Evolutionary conservation across 2,888 invertebrate species (phyloP).

Genomic region (Drosophila lutescens): DNA sequence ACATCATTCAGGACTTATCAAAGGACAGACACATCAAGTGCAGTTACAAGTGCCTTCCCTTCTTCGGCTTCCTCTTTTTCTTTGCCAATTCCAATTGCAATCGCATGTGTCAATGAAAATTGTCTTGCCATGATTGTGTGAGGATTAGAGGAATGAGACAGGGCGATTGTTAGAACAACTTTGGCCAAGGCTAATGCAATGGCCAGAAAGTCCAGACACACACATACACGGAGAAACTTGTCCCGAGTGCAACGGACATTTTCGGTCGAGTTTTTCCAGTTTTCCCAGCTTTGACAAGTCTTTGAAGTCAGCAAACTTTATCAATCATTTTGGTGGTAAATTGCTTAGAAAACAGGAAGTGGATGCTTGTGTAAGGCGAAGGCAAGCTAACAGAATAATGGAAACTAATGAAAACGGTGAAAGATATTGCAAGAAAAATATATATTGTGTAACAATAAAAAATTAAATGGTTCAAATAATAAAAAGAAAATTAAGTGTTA

Average conservation of each 20-base stretch:
- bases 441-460: neutral
- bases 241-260: slow-evolving; percentile 39
- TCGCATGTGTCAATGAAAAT: slow-evolving; percentile 76
- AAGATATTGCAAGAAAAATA: neutral
- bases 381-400: neutral
- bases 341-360: slow-evolving; percentile 81
- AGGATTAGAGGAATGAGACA: neutral
- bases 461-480: neutral
- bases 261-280: slow-evolving; percentile 30
- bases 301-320: slow-evolving; percentile 69
- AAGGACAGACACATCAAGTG: slow-evolving; percentile 43
- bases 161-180: slow-evolving; percentile 33
- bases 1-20: slow-evolving; percentile 33
- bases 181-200: slow-evolving; percentile 62
- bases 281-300: slow-evolving; percentile 36
- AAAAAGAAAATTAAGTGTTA: too few relatives aligned
- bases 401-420: neutral
- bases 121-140: slow-evolving; percentile 53
- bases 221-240: slow-evolving; percentile 40
- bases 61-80: slow-evolving; percentile 2
- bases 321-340: slow-evolving; percentile 83
- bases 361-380: slow-evolving; percentile 17
- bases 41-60: slow-evolving; percentile 51
- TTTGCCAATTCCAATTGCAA: slow-evolving; percentile 62
- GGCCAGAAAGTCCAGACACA: slow-evolving; percentile 26